Percentiles rank a stretch among this genome's conserved stretches.
Evolutionary conservation across 2,797 vertebrate genomes (phyloP).

Genomic region (Melanotaenia pygmaea): DNA sequence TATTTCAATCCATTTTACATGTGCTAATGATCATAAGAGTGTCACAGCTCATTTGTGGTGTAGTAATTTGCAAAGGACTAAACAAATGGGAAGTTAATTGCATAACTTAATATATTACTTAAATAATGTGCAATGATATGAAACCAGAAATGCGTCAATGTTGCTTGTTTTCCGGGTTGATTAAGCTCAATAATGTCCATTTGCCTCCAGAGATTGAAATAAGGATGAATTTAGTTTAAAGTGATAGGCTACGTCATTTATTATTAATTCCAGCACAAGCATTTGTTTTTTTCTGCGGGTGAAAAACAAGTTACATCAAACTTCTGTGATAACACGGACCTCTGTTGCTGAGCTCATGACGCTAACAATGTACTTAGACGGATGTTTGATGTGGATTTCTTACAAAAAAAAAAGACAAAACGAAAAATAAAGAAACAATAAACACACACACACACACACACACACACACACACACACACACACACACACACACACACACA

Average conservation of each 20-base stretch:
- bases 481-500: too few relatives aligned
- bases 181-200: slow-evolving; percentile 43
- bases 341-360: neutral
- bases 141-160: slow-evolving; percentile 19
- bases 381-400: neutral
- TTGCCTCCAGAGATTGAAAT: slow-evolving; percentile 34
- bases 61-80: neutral
- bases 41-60: slow-evolving; percentile 50
- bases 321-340: neutral
- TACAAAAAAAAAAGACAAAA: slow-evolving; percentile 23
- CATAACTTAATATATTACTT: slow-evolving; percentile 31
- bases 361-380: neutral
- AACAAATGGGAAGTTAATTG: slow-evolving; percentile 47
- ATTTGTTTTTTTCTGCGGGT: slow-evolving; percentile 1
- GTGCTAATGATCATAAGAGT: slow-evolving; percentile 31
- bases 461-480: too few relatives aligned
- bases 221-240: slow-evolving; percentile 30
- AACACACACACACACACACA: too few relatives aligned
- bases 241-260: neutral
- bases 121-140: slow-evolving; percentile 22
- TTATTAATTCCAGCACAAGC: slow-evolving; percentile 1
- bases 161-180: slow-evolving; percentile 40
- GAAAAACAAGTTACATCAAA: neutral
- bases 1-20: slow-evolving; percentile 12
- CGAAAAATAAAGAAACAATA: neutral